Percentiles rank a stretch among this genome's conserved stretches.
Evolutionary conservation across 1,140 invertebrate genomes (phyloP).

Genomic region (Aphaenogaster ashmeadi): DNA sequence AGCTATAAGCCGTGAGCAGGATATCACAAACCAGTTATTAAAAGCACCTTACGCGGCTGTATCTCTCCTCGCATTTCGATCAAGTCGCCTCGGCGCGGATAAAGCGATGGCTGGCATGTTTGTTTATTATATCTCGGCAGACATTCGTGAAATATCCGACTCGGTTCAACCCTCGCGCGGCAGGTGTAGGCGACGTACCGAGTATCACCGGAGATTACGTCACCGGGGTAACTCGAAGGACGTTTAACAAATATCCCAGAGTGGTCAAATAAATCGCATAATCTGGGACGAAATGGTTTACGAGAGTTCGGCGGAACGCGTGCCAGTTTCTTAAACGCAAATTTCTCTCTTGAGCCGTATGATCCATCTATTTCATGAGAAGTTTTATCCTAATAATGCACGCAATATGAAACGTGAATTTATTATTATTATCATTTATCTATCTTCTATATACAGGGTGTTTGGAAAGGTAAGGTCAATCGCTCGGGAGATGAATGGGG

Average conservation of each 20-base stretch:
- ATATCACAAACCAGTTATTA: slow-evolving; percentile 76
- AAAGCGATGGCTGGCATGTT: not conserved
- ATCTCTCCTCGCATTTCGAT: slow-evolving; percentile 49
- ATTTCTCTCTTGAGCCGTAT: slow-evolving; percentile 4
- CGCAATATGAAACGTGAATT: not conserved
- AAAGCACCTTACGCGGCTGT: slow-evolving; percentile 46
- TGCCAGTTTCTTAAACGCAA: slow-evolving; percentile 14
- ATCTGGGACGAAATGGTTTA: slow-evolving; percentile 45
- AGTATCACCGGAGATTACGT: slow-evolving; percentile 35
- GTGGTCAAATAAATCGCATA: slow-evolving; percentile 42
- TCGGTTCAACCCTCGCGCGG: slow-evolving; percentile 27
- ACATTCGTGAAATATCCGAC: slow-evolving; percentile 33
- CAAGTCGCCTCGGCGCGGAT: slow-evolving; percentile 22
- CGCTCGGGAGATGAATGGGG: too few species aligned
- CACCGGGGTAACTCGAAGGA: slow-evolving; percentile 39
- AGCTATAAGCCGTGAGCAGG: slow-evolving; percentile 60
- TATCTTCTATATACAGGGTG: too few species aligned
- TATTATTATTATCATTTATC: too few species aligned
- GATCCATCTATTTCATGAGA: not conserved
- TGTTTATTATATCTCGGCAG: slow-evolving; percentile 46
- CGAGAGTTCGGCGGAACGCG: not conserved
- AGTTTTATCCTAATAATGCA: not conserved
- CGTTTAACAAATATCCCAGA: slow-evolving; percentile 27
- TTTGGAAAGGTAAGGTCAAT: too few species aligned
- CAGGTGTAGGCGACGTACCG: not conserved